Evolutionary conservation across 2,888 invertebrate species (phyloP).

Genomic region (Nomada hirtipes): DNA sequence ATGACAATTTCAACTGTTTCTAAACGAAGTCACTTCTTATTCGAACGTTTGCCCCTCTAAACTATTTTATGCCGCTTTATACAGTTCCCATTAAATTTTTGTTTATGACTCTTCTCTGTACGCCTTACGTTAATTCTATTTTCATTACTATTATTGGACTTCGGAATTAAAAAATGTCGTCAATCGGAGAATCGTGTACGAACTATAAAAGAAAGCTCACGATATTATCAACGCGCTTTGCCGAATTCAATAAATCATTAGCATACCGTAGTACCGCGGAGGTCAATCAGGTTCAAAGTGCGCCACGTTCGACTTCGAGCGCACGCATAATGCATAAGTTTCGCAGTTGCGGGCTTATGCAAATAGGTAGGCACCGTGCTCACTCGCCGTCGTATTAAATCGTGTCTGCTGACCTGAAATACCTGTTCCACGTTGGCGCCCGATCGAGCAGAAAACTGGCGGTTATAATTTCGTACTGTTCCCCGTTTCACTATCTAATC

Average conservation of each 20-base stretch:
- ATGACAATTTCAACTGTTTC: background rate
- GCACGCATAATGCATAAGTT: constrained; percentile 61
- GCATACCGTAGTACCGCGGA: background rate
- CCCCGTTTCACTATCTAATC: background rate
- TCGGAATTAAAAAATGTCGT: too few species aligned
- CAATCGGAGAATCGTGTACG: too few species aligned
- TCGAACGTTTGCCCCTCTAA: too few species aligned
- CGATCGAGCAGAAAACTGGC: constrained; percentile 20
- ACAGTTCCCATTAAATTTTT: too few species aligned
- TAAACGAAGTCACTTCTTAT: background rate
- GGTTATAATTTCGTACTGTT: constrained; percentile 3
- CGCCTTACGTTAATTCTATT: too few species aligned
- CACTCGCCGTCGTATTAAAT: constrained; percentile 31
- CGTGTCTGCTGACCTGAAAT: constrained; percentile 19
- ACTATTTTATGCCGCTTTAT: too few species aligned
- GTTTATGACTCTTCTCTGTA: too few species aligned
- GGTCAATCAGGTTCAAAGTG: constrained; percentile 14
- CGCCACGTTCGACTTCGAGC: constrained; percentile 22
- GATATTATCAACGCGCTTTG: background rate
- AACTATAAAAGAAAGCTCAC: too few species aligned
- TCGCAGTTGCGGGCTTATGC: constrained; percentile 35
- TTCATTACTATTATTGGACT: too few species aligned
- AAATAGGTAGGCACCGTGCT: constrained; percentile 22
- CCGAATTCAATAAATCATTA: background rate
- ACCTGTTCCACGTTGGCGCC: background rate